Conservation (phyloP, 2,113 vertebrate genomes). For the Apteryx mantelli region DNA sequence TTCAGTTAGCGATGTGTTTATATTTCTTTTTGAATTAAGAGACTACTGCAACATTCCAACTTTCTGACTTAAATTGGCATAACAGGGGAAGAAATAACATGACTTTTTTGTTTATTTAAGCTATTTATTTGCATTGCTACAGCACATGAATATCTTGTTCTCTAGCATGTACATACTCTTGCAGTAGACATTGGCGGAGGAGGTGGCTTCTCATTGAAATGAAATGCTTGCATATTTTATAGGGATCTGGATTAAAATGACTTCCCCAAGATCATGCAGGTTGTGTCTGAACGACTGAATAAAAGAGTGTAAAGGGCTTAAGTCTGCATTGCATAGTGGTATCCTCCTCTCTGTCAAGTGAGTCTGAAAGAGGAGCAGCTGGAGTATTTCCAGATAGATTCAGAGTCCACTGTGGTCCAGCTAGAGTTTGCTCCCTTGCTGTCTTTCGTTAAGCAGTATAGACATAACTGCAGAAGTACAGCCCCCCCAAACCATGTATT, state of each 20-base stretch:
- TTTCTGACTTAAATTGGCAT: not conserved
- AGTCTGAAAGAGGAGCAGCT: not conserved
- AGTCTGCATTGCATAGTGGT: not conserved
- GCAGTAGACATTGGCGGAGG: not conserved
- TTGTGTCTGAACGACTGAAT: not conserved
- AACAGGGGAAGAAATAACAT: not conserved
- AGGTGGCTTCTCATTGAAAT: not conserved
- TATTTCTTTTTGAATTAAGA: not conserved
- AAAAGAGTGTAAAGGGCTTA: not conserved
- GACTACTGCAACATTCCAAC: not conserved
- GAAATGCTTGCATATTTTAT: not conserved
- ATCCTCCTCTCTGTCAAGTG: not conserved
- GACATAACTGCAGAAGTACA: not conserved
- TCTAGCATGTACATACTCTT: not conserved
- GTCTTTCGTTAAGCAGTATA: not conserved
- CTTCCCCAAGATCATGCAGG: not conserved
- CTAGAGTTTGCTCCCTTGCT: not conserved
- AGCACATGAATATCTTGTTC: not conserved
- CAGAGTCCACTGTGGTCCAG: not conserved
- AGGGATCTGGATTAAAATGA: not conserved
- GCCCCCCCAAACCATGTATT: not conserved
- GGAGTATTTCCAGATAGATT: not conserved
- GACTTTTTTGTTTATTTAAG: not conserved
- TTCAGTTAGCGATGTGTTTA: not conserved
- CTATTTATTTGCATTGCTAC: not conserved